These are phyloP conservation scores for Ophonus ardosiacus DNA, from an alignment of 2,888 invertebrate species.

Conservation along the genomic window DNA sequence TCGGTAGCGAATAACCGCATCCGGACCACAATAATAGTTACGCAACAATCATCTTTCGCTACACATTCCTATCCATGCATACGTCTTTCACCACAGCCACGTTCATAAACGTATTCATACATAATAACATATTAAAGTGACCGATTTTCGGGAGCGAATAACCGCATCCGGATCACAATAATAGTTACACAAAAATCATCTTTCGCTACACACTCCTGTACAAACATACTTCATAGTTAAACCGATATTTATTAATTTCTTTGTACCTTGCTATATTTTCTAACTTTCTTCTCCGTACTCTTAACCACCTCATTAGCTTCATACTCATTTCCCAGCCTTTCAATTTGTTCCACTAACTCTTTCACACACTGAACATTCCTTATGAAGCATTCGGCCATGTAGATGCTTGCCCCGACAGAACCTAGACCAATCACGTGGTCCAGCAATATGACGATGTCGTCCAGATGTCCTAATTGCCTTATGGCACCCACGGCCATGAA, in stretches of 20 bases:
- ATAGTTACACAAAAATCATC: too few species aligned
- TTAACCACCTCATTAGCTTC: background rate
- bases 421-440: slow-evolving; percentile 41
- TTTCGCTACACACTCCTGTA: too few species aligned
- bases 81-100: too few species aligned
- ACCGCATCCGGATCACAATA: too few species aligned
- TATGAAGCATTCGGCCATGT: slow-evolving; percentile 55
- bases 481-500: slow-evolving; percentile 1
- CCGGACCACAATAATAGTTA: too few species aligned
- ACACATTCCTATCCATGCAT: too few species aligned
- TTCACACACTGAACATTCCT: slow-evolving; percentile 23
- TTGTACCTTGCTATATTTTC: slow-evolving; percentile 50
- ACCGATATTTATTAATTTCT: background rate
- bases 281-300: slow-evolving; percentile 21
- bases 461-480: slow-evolving; percentile 24
- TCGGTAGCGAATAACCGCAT: too few species aligned
- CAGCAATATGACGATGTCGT: slow-evolving; percentile 44
- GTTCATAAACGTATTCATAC: too few species aligned
- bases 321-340: background rate
- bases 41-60: too few species aligned
- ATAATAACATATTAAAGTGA: too few species aligned
- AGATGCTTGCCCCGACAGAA: slow-evolving; percentile 12
- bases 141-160: too few species aligned
- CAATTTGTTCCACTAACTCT: slow-evolving; percentile 3
- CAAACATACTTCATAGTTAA: too few species aligned